phyloP scores from a whole-genome alignment of 1,140 invertebrate genomes.

The Atta cephalotes region DNA sequence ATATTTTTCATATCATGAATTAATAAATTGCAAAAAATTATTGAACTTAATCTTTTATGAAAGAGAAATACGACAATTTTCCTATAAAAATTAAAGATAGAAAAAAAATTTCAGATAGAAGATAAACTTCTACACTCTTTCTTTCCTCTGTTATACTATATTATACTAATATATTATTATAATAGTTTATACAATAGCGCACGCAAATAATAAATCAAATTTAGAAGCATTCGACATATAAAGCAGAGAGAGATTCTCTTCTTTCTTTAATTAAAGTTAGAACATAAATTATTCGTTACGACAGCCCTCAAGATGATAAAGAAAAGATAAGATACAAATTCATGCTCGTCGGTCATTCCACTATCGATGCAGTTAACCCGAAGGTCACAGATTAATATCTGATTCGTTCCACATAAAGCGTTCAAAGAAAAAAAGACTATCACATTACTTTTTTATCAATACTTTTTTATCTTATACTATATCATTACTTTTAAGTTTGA shows the following conservation, averaged over 20 bases:
- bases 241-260: background rate
- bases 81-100: background rate
- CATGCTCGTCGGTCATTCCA: background rate
- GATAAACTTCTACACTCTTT: background rate
- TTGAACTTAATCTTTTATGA: background rate
- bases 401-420: background rate
- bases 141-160: background rate
- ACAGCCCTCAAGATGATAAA: background rate
- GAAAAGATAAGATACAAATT: constrained; percentile 34
- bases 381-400: constrained; percentile 8
- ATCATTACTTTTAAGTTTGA: background rate
- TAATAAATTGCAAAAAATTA: background rate
- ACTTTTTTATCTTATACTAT: background rate
- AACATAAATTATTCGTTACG: background rate
- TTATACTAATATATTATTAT: background rate
- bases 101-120: background rate
- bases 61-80: background rate
- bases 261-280: background rate
- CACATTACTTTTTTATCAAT: background rate
- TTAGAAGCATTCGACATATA: background rate
- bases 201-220: background rate
- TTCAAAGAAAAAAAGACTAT: background rate
- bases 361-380: background rate
- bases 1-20: background rate
- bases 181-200: background rate